Percentiles rank a stretch among this genome's conserved stretches.
Evolutionary conservation across 2,797 vertebrate species (phyloP).

Genomic region (Oreonectes daqikongensis): DNA sequence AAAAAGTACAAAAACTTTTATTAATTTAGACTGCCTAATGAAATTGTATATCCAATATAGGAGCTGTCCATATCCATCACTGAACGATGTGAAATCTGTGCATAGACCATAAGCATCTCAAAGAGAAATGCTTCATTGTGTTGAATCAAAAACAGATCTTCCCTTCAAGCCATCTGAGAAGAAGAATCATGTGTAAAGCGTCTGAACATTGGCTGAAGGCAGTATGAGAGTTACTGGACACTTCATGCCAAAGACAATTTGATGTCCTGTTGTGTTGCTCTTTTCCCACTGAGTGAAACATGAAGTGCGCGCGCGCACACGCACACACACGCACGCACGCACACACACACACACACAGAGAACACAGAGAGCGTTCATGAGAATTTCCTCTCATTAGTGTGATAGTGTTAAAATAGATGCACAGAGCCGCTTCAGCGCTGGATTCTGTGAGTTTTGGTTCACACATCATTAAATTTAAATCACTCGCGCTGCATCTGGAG

Average conservation of each 20-base stretch:
- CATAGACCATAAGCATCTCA: background rate
- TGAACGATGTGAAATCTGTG: too few species aligned
- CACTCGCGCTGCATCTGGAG: background rate
- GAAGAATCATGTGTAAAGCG: constrained; percentile 2
- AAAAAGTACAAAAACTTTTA: too few species aligned
- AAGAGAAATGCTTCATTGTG: background rate
- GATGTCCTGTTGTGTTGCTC: constrained; percentile 27
- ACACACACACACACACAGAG: background rate
- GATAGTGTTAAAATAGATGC: constrained; percentile 10
- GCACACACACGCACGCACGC: background rate
- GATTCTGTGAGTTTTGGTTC: constrained; percentile 3
- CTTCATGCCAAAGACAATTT: constrained; percentile 46
- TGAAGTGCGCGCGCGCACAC: too few species aligned
- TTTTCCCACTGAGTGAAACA: constrained; percentile 35
- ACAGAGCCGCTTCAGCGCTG: background rate
- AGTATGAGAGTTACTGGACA: constrained; percentile 28
- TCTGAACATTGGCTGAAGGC: constrained; percentile 30
- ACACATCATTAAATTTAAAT: constrained; percentile 38
- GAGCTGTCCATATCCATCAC: too few species aligned
- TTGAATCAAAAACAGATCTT: background rate
- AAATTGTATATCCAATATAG: too few species aligned
- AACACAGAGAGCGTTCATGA: background rate
- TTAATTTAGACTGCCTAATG: too few species aligned
- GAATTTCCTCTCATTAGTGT: constrained; percentile 12
- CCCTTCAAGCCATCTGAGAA: background rate